Percentiles rank a stretch among this genome's conserved stretches.
phyloP scores from a whole-genome alignment of 2,888 invertebrate species.

The Platynereis dumerilii region DNA sequence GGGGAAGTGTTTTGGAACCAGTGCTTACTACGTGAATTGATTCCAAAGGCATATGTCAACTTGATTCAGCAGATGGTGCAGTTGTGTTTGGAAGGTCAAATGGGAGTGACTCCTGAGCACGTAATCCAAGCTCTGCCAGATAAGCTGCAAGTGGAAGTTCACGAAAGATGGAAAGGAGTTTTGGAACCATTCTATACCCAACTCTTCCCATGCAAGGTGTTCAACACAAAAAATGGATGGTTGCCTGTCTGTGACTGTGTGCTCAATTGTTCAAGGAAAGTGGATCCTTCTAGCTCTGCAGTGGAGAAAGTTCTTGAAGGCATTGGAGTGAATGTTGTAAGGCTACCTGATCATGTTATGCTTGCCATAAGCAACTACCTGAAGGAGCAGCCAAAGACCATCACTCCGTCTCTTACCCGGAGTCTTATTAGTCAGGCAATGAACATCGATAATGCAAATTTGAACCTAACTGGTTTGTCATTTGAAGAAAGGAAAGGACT shows the following conservation, averaged over 20 bases:
- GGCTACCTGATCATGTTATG: slow-evolving; percentile 30
- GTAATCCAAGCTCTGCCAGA: slow-evolving; percentile 36
- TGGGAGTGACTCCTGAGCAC: slow-evolving; percentile 20
- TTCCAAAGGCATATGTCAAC: slow-evolving; percentile 43
- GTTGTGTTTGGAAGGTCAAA: neutral
- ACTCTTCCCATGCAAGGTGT: slow-evolving; percentile 28
- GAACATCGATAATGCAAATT: too few species aligned
- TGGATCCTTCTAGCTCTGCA: slow-evolving; percentile 15
- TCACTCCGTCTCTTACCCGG: slow-evolving; percentile 26
- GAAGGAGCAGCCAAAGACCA: slow-evolving; percentile 6
- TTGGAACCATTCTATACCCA: slow-evolving; percentile 30
- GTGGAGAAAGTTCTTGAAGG: slow-evolving; percentile 24
- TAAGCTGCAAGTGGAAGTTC: slow-evolving; percentile 31
- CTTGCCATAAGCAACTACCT: slow-evolving; percentile 33
- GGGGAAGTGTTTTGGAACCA: slow-evolving; percentile 52
- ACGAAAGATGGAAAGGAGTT: slow-evolving; percentile 34
- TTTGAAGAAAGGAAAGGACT: too few species aligned
- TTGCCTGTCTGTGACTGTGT: slow-evolving; percentile 34
- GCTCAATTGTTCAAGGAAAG: too few species aligned
- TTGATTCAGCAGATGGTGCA: slow-evolving; percentile 37
- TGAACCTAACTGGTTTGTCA: too few species aligned
- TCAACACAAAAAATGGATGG: slow-evolving; percentile 30
- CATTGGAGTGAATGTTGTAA: slow-evolving; percentile 24
- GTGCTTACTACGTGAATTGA: slow-evolving; percentile 44
- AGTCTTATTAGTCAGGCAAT: neutral